phyloP scores from a whole-genome alignment of 92 coral and sea anemone genomes.

The Porites cylindrica region DNA sequence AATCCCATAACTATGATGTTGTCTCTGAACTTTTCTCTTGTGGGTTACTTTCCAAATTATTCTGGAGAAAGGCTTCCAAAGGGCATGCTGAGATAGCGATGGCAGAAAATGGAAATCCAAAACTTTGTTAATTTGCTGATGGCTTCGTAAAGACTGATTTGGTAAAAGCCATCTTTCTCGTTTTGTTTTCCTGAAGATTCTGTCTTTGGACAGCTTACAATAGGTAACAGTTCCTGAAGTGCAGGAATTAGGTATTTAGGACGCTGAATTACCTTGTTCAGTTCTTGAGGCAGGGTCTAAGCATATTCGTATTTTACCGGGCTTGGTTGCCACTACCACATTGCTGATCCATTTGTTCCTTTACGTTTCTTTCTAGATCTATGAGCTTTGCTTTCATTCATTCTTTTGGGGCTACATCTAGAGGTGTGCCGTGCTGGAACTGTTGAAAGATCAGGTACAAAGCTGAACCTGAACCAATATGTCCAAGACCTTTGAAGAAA shows the following conservation, averaged over 20 bases:
- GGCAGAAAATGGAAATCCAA: constrained; percentile 56
- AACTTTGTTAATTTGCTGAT: constrained; percentile 39
- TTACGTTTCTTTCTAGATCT: constrained; percentile 54
- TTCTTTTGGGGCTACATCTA: constrained; percentile 28
- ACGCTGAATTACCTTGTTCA: constrained; percentile 56
- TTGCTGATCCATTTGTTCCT: constrained; percentile 65
- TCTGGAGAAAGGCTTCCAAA: constrained; percentile 67
- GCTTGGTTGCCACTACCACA: constrained; percentile 59
- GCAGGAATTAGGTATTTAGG: constrained; percentile 65
- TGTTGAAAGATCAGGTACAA: constrained; percentile 22
- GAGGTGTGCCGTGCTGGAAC: constrained; percentile 47
- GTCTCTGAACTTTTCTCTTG: constrained; percentile 19
- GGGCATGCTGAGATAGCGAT: constrained; percentile 60
- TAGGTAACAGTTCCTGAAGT: constrained; percentile 54
- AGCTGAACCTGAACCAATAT: constrained; percentile 34
- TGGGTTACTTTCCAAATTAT: too few relatives aligned
- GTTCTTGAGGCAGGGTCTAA: constrained; percentile 52
- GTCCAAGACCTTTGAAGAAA: constrained; percentile 54
- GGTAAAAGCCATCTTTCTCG: constrained; percentile 61
- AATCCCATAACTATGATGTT: constrained; percentile 64
- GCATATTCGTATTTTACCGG: constrained; percentile 46
- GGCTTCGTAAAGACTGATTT: constrained; percentile 57
- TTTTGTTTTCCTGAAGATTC: constrained; percentile 52
- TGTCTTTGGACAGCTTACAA: constrained; percentile 50
- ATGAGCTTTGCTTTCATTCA: constrained; percentile 61